Percentiles rank a stretch among this genome's conserved stretches.
Evolutionary conservation across 2,888 invertebrate genomes (phyloP).

Genomic region (Acleris sparsana): DNA sequence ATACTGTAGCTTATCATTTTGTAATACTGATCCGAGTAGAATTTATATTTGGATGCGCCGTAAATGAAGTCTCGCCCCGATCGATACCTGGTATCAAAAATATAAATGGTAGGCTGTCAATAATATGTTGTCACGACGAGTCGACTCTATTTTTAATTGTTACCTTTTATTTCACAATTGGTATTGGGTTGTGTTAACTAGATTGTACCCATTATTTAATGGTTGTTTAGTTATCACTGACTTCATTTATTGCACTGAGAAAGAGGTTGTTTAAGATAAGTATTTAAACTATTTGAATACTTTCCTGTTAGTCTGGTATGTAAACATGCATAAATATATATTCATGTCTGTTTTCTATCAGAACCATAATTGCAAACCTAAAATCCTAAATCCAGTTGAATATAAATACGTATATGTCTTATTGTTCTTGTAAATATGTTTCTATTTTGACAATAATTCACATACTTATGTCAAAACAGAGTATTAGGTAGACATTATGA

Average conservation of each 20-base stretch:
- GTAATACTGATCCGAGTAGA: slow-evolving; percentile 69
- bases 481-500: slow-evolving; percentile 53
- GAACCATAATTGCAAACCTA: slow-evolving; percentile 6
- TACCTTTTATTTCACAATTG: neutral
- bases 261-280: slow-evolving; percentile 15
- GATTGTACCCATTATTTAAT: too few species aligned
- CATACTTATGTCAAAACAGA: slow-evolving; percentile 39
- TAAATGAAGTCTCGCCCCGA: slow-evolving; percentile 41
- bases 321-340: slow-evolving; percentile 1
- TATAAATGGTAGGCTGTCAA: slow-evolving; percentile 21
- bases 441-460: slow-evolving; percentile 38
- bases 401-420: slow-evolving; percentile 24
- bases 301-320: slow-evolving; percentile 13
- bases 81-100: slow-evolving; percentile 3
- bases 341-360: slow-evolving; percentile 8
- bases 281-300: slow-evolving; percentile 14
- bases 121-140: slow-evolving; percentile 28
- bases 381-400: slow-evolving; percentile 4
- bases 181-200: too few species aligned
- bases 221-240: neutral
- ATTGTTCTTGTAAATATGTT: slow-evolving; percentile 34
- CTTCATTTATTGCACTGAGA: slow-evolving; percentile 22
- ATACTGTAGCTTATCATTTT: slow-evolving; percentile 64
- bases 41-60: slow-evolving; percentile 47
- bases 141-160: slow-evolving; percentile 1